Evolutionary conservation across 1,140 invertebrate species (phyloP).

Genomic region (Drosophila teissieri): DNA sequence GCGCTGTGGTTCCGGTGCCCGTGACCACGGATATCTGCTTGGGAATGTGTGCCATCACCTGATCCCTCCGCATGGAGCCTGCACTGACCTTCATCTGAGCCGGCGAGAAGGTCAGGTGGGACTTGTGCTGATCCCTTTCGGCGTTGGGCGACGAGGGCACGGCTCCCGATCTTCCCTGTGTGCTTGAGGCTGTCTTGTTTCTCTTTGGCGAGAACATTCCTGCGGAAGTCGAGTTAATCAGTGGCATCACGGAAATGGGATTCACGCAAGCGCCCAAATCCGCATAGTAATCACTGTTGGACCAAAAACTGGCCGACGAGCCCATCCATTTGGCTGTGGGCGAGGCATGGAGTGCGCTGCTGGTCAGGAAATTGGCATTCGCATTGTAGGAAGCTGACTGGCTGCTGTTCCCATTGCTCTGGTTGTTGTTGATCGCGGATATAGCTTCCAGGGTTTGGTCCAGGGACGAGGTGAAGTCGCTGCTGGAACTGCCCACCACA

Average conservation of each 20-base stretch:
- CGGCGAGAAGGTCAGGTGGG: constrained; percentile 88
- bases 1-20: constrained; percentile 48
- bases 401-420: constrained; percentile 16
- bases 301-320: constrained; percentile 88
- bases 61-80: constrained; percentile 71
- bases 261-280: constrained; percentile 91
- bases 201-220: constrained; percentile 52
- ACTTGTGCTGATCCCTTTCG: constrained; percentile 85
- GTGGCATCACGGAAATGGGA: constrained; percentile 90
- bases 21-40: constrained; percentile 85
- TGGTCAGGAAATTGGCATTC: constrained; percentile 53
- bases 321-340: constrained; percentile 84
- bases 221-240: constrained; percentile 67
- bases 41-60: constrained; percentile 86
- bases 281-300: constrained; percentile 90
- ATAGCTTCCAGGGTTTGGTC: constrained; percentile 75
- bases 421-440: constrained; percentile 60
- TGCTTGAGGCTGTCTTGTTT: constrained; percentile 29
- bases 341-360: constrained; percentile 60
- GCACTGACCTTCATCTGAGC: constrained; percentile 87
- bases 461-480: constrained; percentile 85
- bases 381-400: constrained; percentile 51
- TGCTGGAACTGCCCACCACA: constrained; percentile 88
- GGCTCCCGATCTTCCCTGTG: constrained; percentile 32
- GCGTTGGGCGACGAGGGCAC: constrained; percentile 66